Evolutionary conservation across 53 echinoderm and acorn worm species (phyloP).

Genomic region (Holothuria leucospilota): DNA sequence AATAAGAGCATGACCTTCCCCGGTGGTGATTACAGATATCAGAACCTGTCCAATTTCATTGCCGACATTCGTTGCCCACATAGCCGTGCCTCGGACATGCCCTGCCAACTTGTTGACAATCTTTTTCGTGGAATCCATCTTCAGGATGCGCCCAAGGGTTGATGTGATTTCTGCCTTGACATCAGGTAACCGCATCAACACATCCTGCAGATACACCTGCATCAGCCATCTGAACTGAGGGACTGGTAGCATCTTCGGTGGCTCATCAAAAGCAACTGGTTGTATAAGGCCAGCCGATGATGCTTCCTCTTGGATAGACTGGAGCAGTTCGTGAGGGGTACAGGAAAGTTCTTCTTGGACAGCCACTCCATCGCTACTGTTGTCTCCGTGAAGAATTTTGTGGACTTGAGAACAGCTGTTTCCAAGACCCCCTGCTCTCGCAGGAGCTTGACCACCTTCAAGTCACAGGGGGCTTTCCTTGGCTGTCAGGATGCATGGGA

Average conservation of each 20-base stretch:
- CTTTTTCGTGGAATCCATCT: constrained; percentile 85
- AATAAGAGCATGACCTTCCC: constrained; percentile 70
- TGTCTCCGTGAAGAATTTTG: constrained; percentile 53
- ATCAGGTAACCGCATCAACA: constrained; percentile 56
- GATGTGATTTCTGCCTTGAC: constrained; percentile 71
- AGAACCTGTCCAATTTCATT: constrained; percentile 78
- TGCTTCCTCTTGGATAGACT: constrained; percentile 47
- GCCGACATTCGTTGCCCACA: constrained; percentile 76
- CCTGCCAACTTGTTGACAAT: constrained; percentile 59
- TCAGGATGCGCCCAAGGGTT: constrained; percentile 70
- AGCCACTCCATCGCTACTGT: constrained; percentile 62
- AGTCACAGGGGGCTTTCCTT: constrained; percentile 64
- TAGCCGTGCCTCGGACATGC: constrained; percentile 50
- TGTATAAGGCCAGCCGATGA: constrained; percentile 33
- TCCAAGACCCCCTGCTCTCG: constrained; percentile 52
- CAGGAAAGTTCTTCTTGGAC: constrained; percentile 42
- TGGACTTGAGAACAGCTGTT: constrained; percentile 66
- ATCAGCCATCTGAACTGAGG: constrained; percentile 64
- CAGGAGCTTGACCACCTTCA: constrained; percentile 54
- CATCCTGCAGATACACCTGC: constrained; percentile 65
- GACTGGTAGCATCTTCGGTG: constrained; percentile 55
- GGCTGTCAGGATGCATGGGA: constrained; percentile 65
- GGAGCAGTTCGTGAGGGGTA: constrained; percentile 56
- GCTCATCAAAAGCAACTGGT: constrained; percentile 49
- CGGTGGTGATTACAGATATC: constrained; percentile 67